These are phyloP conservation scores for Aricia artaxerxes DNA, from an alignment of 2,888 invertebrate species.

Conservation along the genomic window DNA sequence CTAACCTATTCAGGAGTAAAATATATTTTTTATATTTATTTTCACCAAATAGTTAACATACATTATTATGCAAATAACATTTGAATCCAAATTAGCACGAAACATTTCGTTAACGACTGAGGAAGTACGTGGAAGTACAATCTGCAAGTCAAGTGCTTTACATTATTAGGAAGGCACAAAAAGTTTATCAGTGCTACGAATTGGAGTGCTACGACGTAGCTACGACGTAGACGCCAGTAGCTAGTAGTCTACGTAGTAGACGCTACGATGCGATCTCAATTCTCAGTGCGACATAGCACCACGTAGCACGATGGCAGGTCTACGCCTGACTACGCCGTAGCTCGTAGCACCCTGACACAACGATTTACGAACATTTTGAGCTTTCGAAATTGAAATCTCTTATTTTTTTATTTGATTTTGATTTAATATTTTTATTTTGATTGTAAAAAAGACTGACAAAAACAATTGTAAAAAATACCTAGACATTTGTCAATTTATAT, in stretches of 20 bases:
- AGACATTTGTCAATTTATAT: too few species aligned
- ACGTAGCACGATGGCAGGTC: background rate
- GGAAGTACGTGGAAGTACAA: conserved; percentile 11
- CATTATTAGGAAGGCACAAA: background rate
- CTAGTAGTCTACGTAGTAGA: too few species aligned
- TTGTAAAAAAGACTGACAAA: too few species aligned
- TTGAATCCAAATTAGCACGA: background rate
- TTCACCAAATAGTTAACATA: background rate
- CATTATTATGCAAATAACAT: background rate
- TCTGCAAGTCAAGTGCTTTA: conserved; percentile 15
- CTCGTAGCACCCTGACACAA: background rate
- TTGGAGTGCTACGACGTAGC: background rate
- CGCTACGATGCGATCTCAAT: too few species aligned
- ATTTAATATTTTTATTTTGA: too few species aligned
- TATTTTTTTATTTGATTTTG: too few species aligned
- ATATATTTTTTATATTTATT: background rate
- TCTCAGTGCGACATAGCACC: too few species aligned
- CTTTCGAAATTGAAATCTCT: too few species aligned
- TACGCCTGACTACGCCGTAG: background rate
- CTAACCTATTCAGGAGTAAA: background rate
- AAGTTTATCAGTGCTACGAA: conserved; percentile 12
- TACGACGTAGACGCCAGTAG: background rate
- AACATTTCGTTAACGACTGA: background rate
- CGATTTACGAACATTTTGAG: background rate
- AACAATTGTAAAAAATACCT: too few species aligned